These are phyloP conservation scores for Anoura caudifer DNA, from an alignment of 2,113 vertebrate genomes.

Conservation along the genomic window DNA sequence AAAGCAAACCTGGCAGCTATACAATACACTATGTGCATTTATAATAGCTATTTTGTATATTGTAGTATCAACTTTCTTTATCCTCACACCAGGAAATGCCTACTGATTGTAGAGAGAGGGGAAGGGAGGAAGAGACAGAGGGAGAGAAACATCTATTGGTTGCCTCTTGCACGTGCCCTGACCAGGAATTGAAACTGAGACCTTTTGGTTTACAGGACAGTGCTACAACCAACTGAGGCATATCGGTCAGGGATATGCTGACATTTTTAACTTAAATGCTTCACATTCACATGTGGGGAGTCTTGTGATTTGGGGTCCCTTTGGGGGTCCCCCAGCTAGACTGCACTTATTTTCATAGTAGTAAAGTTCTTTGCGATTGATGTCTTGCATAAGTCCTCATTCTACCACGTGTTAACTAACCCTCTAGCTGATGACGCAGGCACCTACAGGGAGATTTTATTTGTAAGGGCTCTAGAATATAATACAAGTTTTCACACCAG, in stretches of 20 bases:
- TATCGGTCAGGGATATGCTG: not conserved
- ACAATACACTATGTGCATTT: slow-evolving; percentile 90
- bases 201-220: too few relatives aligned
- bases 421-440: slow-evolving; percentile 38
- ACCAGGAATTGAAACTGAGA: too few relatives aligned
- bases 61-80: slow-evolving; percentile 80
- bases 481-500: slow-evolving; percentile 67
- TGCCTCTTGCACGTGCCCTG: too few relatives aligned
- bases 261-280: slow-evolving; percentile 92
- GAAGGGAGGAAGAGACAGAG: too few relatives aligned
- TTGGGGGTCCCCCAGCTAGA: slow-evolving; percentile 47
- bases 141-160: too few relatives aligned
- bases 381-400: slow-evolving; percentile 74
- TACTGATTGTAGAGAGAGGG: too few relatives aligned
- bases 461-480: slow-evolving; percentile 71
- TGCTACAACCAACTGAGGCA: too few relatives aligned
- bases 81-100: too few relatives aligned
- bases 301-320: slow-evolving; percentile 75
- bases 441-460: slow-evolving; percentile 59
- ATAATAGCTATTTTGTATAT: slow-evolving; percentile 92
- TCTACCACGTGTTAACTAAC: slow-evolving; percentile 66
- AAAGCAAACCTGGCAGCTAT: slow-evolving; percentile 89
- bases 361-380: slow-evolving; percentile 45
- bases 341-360: slow-evolving; percentile 60
- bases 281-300: slow-evolving; percentile 84